Percentiles rank a stretch among this genome's conserved stretches.
Evolutionary conservation across 2,113 vertebrate genomes (phyloP).

Genomic region (Fulica atra): DNA sequence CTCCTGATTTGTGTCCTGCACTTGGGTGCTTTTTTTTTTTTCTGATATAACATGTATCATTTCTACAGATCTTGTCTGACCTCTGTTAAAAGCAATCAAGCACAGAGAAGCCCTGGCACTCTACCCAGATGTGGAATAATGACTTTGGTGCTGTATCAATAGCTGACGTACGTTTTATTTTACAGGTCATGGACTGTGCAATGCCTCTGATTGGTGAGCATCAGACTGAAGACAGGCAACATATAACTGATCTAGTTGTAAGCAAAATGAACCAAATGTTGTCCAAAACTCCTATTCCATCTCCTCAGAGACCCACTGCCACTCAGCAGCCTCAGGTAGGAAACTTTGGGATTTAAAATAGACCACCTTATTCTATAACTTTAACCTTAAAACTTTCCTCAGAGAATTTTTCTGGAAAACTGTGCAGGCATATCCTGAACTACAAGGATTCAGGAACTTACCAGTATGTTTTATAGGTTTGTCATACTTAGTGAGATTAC

Average conservation of each 20-base stretch:
- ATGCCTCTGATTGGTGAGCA: conserved; percentile 97
- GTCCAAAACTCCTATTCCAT: conserved; percentile 82
- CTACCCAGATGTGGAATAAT: not conserved
- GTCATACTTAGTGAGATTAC: not conserved
- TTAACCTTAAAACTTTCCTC: not conserved
- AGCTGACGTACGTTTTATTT: not conserved
- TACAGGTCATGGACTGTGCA: conserved; percentile 93
- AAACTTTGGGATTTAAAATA: not conserved
- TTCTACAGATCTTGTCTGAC: not conserved
- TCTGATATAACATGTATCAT: rapidly evolving
- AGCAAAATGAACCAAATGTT: conserved; percentile 90
- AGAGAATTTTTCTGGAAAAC: not conserved
- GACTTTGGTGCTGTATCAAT: not conserved
- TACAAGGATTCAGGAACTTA: not conserved
- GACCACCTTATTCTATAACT: not conserved
- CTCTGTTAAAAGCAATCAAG: not conserved
- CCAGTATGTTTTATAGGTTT: not conserved
- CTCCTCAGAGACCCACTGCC: conserved; percentile 87
- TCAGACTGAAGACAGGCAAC: conserved; percentile 91
- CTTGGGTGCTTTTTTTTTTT: not conserved
- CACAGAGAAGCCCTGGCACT: too few species aligned
- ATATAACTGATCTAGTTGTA: conserved; percentile 91
- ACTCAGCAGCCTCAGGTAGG: conserved; percentile 93
- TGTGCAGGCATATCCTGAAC: not conserved
- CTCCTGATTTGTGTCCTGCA: not conserved